Conservation (phyloP, 2,888 invertebrate genomes). For the Xylota sylvarum region DNA sequence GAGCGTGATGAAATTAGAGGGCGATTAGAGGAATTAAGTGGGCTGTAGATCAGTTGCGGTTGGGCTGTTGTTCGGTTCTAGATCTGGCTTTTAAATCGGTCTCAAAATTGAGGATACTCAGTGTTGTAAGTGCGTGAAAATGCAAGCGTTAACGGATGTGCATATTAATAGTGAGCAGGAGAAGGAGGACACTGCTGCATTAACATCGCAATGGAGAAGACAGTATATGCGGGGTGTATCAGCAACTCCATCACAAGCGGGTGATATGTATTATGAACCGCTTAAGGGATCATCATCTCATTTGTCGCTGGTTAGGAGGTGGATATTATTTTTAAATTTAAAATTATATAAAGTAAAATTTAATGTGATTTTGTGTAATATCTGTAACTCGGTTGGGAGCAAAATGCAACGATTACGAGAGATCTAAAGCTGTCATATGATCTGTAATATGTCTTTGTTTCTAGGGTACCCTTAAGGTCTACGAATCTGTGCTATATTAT, state of each 20-base stretch:
- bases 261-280: slow-evolving; percentile 82
- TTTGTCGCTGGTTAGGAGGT: slow-evolving; percentile 81
- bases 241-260: slow-evolving; percentile 81
- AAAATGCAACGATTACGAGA: too few relatives aligned
- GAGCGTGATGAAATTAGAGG: not conserved
- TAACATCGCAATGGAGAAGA: slow-evolving; percentile 81
- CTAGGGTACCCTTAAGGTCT: too few relatives aligned
- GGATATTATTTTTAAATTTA: slow-evolving; percentile 35
- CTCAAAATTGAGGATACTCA: not conserved
- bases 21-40: not conserved
- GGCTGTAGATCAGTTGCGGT: slow-evolving; percentile 63
- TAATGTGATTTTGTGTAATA: too few relatives aligned
- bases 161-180: slow-evolving; percentile 81
- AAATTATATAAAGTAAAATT: too few relatives aligned
- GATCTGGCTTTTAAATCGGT: slow-evolving; percentile 10
- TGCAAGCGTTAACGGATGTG: slow-evolving; percentile 78
- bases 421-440: too few relatives aligned
- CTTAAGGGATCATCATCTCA: slow-evolving; percentile 81
- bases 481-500: too few relatives aligned
- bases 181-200: slow-evolving; percentile 78
- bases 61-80: slow-evolving; percentile 24
- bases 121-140: slow-evolving; percentile 1
- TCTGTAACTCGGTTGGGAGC: too few relatives aligned
- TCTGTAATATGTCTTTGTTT: too few relatives aligned
- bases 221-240: slow-evolving; percentile 83